phyloP scores from a whole-genome alignment of 2,797 vertebrate genomes.

The Hoplostethus atlanticus region DNA sequence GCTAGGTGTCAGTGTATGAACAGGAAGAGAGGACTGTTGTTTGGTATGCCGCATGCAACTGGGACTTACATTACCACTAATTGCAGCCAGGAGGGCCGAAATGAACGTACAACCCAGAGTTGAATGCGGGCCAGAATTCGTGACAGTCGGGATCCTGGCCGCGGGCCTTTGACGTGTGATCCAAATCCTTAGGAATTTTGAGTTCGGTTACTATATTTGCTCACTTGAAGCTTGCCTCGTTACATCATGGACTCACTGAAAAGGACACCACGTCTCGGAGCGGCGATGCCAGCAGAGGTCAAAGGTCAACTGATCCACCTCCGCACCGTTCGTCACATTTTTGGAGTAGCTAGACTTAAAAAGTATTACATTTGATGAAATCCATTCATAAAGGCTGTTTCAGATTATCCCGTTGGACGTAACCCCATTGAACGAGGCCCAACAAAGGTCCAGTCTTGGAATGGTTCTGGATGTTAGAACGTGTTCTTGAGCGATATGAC shows the following conservation, averaged over 20 bases:
- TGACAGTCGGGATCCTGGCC: slow-evolving; percentile 19
- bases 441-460: too few relatives aligned
- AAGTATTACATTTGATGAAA: too few relatives aligned
- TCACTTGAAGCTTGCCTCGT: too few relatives aligned
- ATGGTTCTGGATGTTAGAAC: too few relatives aligned
- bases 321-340: too few relatives aligned
- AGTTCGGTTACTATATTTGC: neutral
- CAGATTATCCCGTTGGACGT: too few relatives aligned
- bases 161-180: slow-evolving; percentile 12
- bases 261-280: neutral
- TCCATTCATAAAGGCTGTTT: too few relatives aligned
- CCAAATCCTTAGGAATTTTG: slow-evolving; percentile 1
- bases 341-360: too few relatives aligned
- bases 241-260: too few relatives aligned
- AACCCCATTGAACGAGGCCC: too few relatives aligned
- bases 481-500: too few relatives aligned
- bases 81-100: slow-evolving; percentile 47
- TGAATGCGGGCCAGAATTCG: slow-evolving; percentile 27
- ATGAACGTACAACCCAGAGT: slow-evolving; percentile 26
- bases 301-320: neutral
- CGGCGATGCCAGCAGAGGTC: neutral
- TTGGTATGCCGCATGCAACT: slow-evolving; percentile 46
- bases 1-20: neutral
- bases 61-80: slow-evolving; percentile 43
- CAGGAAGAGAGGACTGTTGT: slow-evolving; percentile 2